Conservation (phyloP, 2,888 invertebrate genomes). For the Drosophila longiperda region DNA sequence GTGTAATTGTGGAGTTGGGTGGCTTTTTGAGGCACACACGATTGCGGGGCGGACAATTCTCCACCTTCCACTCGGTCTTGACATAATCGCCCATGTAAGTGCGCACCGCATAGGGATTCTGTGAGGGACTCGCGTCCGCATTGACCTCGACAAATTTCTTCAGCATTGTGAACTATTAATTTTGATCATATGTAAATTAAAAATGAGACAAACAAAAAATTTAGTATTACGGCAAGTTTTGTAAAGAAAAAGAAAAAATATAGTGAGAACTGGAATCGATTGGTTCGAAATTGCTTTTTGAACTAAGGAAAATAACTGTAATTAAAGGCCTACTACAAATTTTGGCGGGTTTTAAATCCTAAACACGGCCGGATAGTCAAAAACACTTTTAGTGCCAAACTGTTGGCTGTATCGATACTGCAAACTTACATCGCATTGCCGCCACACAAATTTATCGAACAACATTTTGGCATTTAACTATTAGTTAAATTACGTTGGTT, state of each 20-base stretch:
- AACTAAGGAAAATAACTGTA: background rate
- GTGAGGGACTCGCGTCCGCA: constrained; percentile 69
- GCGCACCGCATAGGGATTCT: constrained; percentile 80
- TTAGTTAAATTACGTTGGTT: background rate
- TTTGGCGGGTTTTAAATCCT: constrained; percentile 18
- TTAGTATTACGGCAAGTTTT: constrained; percentile 42
- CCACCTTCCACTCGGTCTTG: constrained; percentile 65
- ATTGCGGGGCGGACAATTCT: constrained; percentile 62
- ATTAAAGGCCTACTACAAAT: constrained; percentile 44
- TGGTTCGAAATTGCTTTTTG: background rate
- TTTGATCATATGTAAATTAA: constrained; percentile 30
- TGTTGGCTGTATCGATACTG: background rate
- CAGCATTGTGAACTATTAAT: constrained; percentile 72
- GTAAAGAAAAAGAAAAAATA: constrained; percentile 2
- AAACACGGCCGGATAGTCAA: constrained; percentile 25
- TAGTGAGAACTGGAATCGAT: constrained; percentile 19
- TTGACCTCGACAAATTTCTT: constrained; percentile 81
- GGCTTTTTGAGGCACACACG: constrained; percentile 63
- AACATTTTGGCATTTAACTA: background rate
- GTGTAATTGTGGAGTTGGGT: constrained; percentile 64
- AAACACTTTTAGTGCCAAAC: background rate
- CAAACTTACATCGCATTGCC: background rate
- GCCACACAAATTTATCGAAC: constrained; percentile 14
- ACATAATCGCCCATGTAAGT: constrained; percentile 77
- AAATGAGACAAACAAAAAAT: constrained; percentile 46